Percentiles rank a stretch among this genome's conserved stretches.
Conservation (phyloP, 2,888 invertebrate genomes). For the Heliconius ismenius region DNA sequence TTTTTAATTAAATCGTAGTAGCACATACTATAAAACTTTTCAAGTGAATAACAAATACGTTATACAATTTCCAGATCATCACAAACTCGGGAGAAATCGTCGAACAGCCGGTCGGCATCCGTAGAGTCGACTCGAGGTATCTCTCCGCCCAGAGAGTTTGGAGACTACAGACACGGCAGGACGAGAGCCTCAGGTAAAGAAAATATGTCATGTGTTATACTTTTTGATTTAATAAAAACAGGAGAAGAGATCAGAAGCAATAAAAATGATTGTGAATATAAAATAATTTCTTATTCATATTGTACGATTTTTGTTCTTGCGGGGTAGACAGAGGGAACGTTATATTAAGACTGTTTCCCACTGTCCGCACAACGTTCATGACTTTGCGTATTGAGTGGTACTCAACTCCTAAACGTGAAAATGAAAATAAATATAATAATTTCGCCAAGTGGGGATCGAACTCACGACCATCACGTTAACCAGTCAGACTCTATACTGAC, state of each 20-base stretch:
- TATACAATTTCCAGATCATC: slow-evolving; percentile 66
- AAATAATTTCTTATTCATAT: neutral
- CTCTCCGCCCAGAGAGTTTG: slow-evolving; percentile 69
- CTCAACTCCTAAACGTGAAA: no score
- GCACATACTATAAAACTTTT: neutral
- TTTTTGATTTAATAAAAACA: neutral
- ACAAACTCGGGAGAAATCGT: slow-evolving; percentile 86
- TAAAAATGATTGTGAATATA: neutral
- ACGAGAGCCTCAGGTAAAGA: slow-evolving; percentile 70
- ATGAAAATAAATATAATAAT: no score
- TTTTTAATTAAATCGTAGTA: neutral
- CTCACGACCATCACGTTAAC: neutral
- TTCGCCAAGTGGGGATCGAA: no score
- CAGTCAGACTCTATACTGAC: no score
- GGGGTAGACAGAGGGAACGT: no score
- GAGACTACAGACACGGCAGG: slow-evolving; percentile 65
- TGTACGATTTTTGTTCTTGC: no score
- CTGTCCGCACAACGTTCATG: no score
- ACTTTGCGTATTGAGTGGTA: no score
- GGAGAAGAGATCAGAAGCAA: neutral
- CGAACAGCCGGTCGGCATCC: slow-evolving; percentile 79
- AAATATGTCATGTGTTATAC: neutral
- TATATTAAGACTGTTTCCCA: no score
- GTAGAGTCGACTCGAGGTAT: slow-evolving; percentile 76
- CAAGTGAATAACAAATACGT: neutral